phyloP scores from a whole-genome alignment of 2,888 invertebrate species.

The Andrena fulva region DNA sequence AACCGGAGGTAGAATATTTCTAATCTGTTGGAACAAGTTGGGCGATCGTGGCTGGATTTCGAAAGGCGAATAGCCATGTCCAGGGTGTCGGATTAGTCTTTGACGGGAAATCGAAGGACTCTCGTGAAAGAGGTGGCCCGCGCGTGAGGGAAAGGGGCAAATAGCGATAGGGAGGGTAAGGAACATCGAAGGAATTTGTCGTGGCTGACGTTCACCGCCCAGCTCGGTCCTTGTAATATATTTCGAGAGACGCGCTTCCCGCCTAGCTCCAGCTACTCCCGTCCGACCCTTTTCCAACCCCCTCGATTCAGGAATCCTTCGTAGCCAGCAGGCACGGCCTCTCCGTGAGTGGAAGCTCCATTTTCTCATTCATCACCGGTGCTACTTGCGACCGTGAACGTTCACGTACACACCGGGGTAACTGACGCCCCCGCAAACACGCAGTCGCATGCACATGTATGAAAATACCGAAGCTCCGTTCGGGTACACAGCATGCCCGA shows the following conservation, averaged over 20 bases:
- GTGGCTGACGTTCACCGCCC: conserved; percentile 48
- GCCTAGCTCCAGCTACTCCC: conserved; percentile 9
- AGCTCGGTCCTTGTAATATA: conserved; percentile 51
- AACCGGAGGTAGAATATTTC: conserved; percentile 5
- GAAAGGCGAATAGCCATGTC: background rate
- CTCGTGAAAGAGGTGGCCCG: background rate
- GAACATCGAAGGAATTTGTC: conserved; percentile 64
- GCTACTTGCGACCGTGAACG: conserved; percentile 17
- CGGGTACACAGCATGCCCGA: background rate
- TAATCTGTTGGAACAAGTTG: background rate
- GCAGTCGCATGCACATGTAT: conserved; percentile 36
- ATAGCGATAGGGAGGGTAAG: conserved; percentile 11
- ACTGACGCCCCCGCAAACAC: conserved; percentile 19
- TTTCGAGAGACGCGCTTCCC: conserved; percentile 44
- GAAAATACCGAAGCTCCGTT: conserved; percentile 24
- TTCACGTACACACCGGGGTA: conserved; percentile 1
- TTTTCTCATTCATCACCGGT: conserved; percentile 62
- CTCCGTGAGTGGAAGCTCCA: conserved; percentile 24
- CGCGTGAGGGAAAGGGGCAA: background rate
- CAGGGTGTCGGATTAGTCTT: conserved; percentile 19
- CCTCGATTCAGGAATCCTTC: conserved; percentile 16
- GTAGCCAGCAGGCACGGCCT: background rate
- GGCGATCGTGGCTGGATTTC: conserved; percentile 2
- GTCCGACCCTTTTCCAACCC: conserved; percentile 13
- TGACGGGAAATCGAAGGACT: conserved; percentile 19